Evolutionary conservation across 2,888 invertebrate genomes (phyloP).

Genomic region (Pammene aurita): DNA sequence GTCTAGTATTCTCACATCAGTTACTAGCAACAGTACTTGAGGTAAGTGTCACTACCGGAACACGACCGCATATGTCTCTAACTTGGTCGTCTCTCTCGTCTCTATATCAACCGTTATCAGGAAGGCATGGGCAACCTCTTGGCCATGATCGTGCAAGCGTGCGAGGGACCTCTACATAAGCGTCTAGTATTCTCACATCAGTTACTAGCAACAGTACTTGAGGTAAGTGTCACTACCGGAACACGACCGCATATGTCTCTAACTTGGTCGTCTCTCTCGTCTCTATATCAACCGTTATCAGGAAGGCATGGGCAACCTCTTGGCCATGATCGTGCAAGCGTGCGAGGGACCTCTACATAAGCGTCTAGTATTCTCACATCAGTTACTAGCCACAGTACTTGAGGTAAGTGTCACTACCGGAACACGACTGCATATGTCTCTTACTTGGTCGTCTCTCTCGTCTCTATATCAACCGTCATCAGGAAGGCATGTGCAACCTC

Average conservation of each 20-base stretch:
- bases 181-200: constrained; percentile 96
- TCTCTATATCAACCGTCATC: too few relatives aligned
- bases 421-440: too few relatives aligned
- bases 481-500: constrained; percentile 99
- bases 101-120: too few relatives aligned
- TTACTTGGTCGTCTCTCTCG: too few relatives aligned
- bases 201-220: constrained; percentile 92
- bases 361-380: constrained; percentile 95
- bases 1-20: constrained; percentile 96
- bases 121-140: constrained; percentile 99
- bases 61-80: too few relatives aligned
- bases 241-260: too few relatives aligned
- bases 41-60: too few relatives aligned
- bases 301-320: constrained; percentile 99
- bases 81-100: too few relatives aligned
- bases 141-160: constrained; percentile 95
- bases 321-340: constrained; percentile 95
- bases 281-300: too few relatives aligned
- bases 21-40: constrained; percentile 93
- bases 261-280: too few relatives aligned
- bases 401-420: too few relatives aligned
- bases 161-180: constrained; percentile 94
- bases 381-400: constrained; percentile 93
- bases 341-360: constrained; percentile 96
- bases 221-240: too few relatives aligned